phyloP scores from a whole-genome alignment of 2,113 vertebrate genomes.

The Clarias magur region DNA sequence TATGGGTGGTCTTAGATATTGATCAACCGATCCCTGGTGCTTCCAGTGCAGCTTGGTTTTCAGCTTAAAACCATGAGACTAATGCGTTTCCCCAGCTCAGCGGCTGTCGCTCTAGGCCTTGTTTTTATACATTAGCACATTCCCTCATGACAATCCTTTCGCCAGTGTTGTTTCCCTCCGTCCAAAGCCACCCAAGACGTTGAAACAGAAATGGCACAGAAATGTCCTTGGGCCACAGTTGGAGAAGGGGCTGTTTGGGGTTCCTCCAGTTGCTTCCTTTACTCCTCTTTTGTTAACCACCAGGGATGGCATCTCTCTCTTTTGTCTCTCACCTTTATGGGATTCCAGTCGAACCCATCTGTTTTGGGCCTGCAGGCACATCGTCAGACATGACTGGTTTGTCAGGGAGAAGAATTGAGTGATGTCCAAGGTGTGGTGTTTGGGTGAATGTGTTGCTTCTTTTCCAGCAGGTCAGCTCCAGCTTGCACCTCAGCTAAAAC shows the following conservation, averaged over 20 bases:
- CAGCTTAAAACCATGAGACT: constrained; percentile 28
- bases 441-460: constrained; percentile 61
- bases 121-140: constrained; percentile 51
- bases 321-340: constrained; percentile 42
- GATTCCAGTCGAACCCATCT: constrained; percentile 53
- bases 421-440: constrained; percentile 37
- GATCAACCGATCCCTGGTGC: not conserved
- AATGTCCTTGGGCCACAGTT: constrained; percentile 63
- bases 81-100: constrained; percentile 42
- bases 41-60: constrained; percentile 23
- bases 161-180: constrained; percentile 33
- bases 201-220: constrained; percentile 45
- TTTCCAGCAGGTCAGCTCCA: constrained; percentile 59
- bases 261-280: constrained; percentile 52
- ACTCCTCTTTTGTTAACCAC: constrained; percentile 51
- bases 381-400: constrained; percentile 73
- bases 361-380: constrained; percentile 75
- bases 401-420: constrained; percentile 59
- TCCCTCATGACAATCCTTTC: constrained; percentile 52
- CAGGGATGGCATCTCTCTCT: constrained; percentile 32
- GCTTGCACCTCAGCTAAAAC: constrained; percentile 39
- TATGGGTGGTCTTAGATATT: constrained; percentile 48
- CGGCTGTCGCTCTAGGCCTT: constrained; percentile 45
- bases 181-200: constrained; percentile 68
- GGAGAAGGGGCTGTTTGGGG: constrained; percentile 47